Conservation (phyloP, 1,140 invertebrate species). For the Drepana arcuata region DNA sequence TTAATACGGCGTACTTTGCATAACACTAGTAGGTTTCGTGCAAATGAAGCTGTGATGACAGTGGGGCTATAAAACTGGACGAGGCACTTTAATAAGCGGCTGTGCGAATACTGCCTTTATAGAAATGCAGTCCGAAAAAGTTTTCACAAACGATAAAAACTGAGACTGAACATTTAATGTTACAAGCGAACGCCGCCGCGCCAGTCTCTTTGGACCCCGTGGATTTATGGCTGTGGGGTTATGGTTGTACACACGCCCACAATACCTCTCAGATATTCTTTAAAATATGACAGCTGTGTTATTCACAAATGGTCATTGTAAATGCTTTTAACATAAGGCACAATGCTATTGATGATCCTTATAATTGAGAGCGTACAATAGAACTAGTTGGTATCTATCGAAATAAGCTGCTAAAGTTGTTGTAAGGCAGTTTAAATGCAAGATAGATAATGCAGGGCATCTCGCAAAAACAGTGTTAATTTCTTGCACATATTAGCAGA, state of each 20-base stretch:
- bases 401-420: slow-evolving; percentile 23
- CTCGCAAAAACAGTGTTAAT: slow-evolving; percentile 35
- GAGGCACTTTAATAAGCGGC: no score
- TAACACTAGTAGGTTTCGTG: not conserved
- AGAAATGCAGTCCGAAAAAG: no score
- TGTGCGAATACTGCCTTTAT: no score
- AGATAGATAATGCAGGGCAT: slow-evolving; percentile 34
- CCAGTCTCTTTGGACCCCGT: slow-evolving; percentile 22
- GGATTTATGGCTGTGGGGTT: slow-evolving; percentile 42
- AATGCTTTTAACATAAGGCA: no score
- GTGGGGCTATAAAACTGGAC: slow-evolving; percentile 10
- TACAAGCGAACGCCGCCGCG: slow-evolving; percentile 24
- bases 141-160: slow-evolving; percentile 42
- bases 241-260: slow-evolving; percentile 34
- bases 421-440: slow-evolving; percentile 31
- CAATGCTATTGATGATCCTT: no score
- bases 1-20: not conserved
- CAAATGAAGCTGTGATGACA: not conserved
- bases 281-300: not conserved
- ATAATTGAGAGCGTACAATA: not conserved
- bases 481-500: slow-evolving; percentile 37
- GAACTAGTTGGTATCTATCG: slow-evolving; percentile 2
- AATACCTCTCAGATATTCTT: slow-evolving; percentile 18
- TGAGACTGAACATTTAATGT: slow-evolving; percentile 37
- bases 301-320: no score